Evolutionary conservation across 30 jellyfish, hydroid and myxozoan species (phyloP).

Genomic region (Rhopilema esculentum): DNA sequence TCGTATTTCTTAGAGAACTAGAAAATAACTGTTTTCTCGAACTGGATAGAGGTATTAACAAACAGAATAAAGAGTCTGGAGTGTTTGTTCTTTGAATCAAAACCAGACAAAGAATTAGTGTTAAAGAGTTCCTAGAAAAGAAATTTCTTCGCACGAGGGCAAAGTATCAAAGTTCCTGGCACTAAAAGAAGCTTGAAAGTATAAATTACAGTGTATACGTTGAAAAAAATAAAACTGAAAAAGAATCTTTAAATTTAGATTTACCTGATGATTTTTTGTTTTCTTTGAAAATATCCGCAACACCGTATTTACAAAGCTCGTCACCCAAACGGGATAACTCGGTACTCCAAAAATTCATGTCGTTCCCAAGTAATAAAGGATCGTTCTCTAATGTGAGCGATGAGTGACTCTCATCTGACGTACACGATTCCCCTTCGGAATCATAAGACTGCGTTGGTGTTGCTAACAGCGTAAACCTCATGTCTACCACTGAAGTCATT

Average conservation of each 20-base stretch:
- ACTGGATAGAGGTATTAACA: too few species aligned
- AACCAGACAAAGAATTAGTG: background rate
- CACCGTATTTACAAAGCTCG: slow-evolving; percentile 56
- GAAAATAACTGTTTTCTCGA: too few species aligned
- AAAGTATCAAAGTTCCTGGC: background rate
- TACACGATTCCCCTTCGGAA: slow-evolving; percentile 47
- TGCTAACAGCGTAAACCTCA: slow-evolving; percentile 64
- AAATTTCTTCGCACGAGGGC: background rate
- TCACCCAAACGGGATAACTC: slow-evolving; percentile 43
- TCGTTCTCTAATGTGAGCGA: slow-evolving; percentile 40
- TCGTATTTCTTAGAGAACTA: too few species aligned
- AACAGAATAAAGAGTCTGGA: too few species aligned
- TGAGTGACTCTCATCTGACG: slow-evolving; percentile 21
- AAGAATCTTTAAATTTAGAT: background rate
- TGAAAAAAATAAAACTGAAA: too few species aligned
- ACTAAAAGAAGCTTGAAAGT: background rate
- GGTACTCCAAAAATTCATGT: slow-evolving; percentile 46
- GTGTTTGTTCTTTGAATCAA: background rate
- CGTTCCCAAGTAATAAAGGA: slow-evolving; percentile 46
- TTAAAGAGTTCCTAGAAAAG: background rate
- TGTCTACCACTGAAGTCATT: slow-evolving; percentile 66
- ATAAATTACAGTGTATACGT: background rate
- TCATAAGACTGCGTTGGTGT: slow-evolving; percentile 31
- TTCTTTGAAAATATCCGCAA: slow-evolving; percentile 50
- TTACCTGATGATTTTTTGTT: slow-evolving; percentile 54